Evolutionary conservation across 2,113 vertebrate species (phyloP).

Genomic region (Cyanoliseus patagonus): DNA sequence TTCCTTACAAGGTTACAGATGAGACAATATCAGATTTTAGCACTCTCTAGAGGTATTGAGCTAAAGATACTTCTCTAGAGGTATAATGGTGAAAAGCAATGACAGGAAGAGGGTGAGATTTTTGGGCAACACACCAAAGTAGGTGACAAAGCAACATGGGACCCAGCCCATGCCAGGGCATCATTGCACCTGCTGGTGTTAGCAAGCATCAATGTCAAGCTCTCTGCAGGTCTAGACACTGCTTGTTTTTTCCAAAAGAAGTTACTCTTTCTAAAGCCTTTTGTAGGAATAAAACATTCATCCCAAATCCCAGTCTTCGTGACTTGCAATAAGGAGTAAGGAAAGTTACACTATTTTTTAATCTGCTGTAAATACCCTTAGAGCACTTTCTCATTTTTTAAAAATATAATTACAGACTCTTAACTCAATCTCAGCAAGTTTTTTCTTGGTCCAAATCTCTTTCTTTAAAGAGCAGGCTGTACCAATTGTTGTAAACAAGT

Average conservation of each 20-base stretch:
- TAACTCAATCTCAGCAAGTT: neutral
- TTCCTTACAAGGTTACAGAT: rapidly evolving
- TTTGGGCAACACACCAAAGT: neutral
- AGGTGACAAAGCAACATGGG: neutral
- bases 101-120: neutral
- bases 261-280: neutral
- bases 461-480: neutral
- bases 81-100: neutral
- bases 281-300: neutral
- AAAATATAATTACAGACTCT: neutral
- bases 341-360: neutral
- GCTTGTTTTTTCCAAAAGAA: neutral
- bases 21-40: neutral
- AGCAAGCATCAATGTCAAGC: neutral
- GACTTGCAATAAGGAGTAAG: neutral
- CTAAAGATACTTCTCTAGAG: too few relatives aligned
- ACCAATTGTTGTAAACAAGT: neutral
- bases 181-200: neutral
- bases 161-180: rapidly evolving
- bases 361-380: neutral
- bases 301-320: neutral
- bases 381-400: neutral
- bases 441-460: neutral
- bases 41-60: neutral
- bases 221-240: rapidly evolving